Conservation (phyloP, 2,113 vertebrate species). For the Corythornis madagascariensis region DNA sequence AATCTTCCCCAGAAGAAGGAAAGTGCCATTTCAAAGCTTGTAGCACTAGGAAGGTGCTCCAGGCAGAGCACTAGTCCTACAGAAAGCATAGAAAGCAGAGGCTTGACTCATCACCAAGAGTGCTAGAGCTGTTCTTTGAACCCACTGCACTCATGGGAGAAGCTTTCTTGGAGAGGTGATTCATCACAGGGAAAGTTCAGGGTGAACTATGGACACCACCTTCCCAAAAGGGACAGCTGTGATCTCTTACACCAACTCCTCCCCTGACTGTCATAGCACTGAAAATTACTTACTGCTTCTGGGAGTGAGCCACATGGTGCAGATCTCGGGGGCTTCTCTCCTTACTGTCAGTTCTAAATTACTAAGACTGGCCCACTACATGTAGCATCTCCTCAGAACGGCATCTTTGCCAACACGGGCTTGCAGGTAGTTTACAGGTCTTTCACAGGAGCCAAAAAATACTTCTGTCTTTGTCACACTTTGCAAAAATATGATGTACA, state of each 20-base stretch:
- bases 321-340: background rate
- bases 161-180: constrained; percentile 13
- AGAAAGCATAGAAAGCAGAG: background rate
- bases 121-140: constrained; percentile 16
- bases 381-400: background rate
- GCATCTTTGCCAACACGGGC: background rate
- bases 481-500: background rate
- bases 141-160: background rate
- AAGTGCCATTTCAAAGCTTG: background rate
- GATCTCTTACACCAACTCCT: background rate
- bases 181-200: background rate
- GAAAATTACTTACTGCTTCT: background rate
- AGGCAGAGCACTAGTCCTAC: background rate
- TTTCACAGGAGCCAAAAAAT: background rate
- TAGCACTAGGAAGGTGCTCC: background rate
- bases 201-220: background rate
- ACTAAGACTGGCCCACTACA: background rate
- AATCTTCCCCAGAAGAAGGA: background rate
- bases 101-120: background rate
- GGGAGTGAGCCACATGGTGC: background rate
- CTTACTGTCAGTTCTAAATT: background rate
- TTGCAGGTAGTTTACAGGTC: background rate
- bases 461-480: background rate
- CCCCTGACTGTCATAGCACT: background rate
- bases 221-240: constrained; percentile 8